Evolutionary conservation across 2,797 vertebrate species (phyloP).

Genomic region (Muscicapa striata): DNA sequence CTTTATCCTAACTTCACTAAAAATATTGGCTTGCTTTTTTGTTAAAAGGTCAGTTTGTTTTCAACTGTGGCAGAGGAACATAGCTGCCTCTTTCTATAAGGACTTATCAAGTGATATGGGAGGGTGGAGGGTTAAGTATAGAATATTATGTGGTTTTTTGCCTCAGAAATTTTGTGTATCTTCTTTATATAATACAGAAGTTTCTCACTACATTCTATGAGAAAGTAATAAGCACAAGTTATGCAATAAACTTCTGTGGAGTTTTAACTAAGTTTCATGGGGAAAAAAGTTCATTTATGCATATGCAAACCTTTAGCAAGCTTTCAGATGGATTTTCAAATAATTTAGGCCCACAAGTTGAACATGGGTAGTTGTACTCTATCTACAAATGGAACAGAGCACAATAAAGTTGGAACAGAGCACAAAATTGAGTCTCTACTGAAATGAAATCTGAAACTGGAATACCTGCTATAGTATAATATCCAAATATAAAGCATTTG

Average conservation of each 20-base stretch:
- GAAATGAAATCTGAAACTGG: neutral
- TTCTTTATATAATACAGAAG: neutral
- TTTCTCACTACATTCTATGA: neutral
- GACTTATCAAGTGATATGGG: neutral
- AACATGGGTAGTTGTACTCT: neutral
- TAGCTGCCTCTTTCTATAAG: neutral
- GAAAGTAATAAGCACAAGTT: neutral
- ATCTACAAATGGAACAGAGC: neutral
- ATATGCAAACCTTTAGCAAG: neutral
- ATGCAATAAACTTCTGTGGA: neutral
- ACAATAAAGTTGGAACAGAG: neutral
- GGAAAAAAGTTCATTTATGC: neutral
- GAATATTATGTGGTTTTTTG: neutral
- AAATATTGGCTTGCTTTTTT: conserved; percentile 19
- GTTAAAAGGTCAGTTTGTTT: conserved; percentile 39
- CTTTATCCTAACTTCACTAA: neutral
- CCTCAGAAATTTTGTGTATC: neutral
- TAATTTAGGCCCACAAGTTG: neutral
- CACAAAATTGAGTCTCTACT: neutral
- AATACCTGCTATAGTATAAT: neutral
- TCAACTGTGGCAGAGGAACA: neutral
- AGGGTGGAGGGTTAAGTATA: neutral
- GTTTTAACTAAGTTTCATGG: neutral
- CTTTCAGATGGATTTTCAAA: neutral
- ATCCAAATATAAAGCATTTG: neutral